Base-by-base conservation (phyloP, 2,888 invertebrate species). In the Zygogramma bicolorata region DNA sequence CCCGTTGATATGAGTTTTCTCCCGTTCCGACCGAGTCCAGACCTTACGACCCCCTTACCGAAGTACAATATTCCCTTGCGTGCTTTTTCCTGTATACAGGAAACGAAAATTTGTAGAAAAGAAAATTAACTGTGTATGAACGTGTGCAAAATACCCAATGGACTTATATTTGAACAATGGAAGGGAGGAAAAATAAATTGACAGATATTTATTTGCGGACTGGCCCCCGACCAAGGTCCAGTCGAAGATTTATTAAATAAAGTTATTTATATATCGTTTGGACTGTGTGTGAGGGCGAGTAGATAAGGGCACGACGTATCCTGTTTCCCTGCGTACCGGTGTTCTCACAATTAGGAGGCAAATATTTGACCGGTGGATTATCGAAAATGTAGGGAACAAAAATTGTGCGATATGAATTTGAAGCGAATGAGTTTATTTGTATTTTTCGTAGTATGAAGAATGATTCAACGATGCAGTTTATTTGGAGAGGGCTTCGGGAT, bases 81-180 rank as follows among this genome's bases (percentile, higher is more conserved):
- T 18, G 34, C 34, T 63, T 20, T 40, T 70, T 53, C 58, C 65
- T 70, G 57, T 61, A 74, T 71, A 63, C 68, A 68, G 73, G 65
- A 74, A 76, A 68, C 69, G 53, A 75, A 72, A 77, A 77, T 75
- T 77, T 77, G 77, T 75, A 74, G 73, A 69, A 78, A 46, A 74
- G 80, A 77, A 82, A 83, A 83, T 83, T 83, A 83, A 82, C 81
- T 81, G 81, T 80, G 76, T 77, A 76, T 67, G 75, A 74, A 83
- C 82, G 83, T 82, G 83, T 74, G 66, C 69, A 77, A 79, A 79
- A 82, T 81, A 74, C 74, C 68, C 40, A 70, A 76, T 73, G 70
- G 74, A 71, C 76, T 76, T 75, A 78, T 80, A 76, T 79, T 79
- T 79, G 79, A 75, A 78, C 79, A 79, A 78, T 75, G 70, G 74